phyloP scores from a whole-genome alignment of 2,113 vertebrate genomes.

The Odocoileus hemionus region DNA sequence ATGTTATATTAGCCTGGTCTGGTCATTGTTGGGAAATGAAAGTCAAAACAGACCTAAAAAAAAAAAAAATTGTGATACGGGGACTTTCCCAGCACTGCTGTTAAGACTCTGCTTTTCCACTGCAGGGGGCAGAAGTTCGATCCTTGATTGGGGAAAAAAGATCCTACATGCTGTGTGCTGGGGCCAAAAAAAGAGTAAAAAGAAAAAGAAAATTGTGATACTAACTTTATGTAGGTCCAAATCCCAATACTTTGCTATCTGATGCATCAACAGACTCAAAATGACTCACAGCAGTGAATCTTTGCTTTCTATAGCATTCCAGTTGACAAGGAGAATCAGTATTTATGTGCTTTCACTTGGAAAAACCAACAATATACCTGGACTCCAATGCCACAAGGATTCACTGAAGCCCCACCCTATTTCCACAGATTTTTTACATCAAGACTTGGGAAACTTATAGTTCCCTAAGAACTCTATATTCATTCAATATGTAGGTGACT shows the following conservation, averaged over 20 bases:
- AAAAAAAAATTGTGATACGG: not conserved
- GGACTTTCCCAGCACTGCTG: not conserved
- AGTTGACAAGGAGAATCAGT: not conserved
- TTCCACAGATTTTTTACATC: not conserved
- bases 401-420: not conserved
- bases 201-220: not conserved
- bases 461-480: not conserved
- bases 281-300: not conserved
- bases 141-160: not conserved
- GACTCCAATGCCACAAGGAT: not conserved
- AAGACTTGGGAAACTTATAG: not conserved
- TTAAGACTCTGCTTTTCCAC: not conserved
- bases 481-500: not conserved
- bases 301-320: not conserved
- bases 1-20: not conserved
- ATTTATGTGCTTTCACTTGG: not conserved
- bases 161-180: fast-evolving
- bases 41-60: not conserved
- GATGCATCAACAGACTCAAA: not conserved
- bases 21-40: not conserved
- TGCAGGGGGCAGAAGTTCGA: not conserved
- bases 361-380: not conserved
- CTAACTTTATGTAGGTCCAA: not conserved
- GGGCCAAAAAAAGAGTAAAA: not conserved
- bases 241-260: not conserved